phyloP scores from a whole-genome alignment of 2,113 vertebrate species.

The Protomyctophum bolini region DNA sequence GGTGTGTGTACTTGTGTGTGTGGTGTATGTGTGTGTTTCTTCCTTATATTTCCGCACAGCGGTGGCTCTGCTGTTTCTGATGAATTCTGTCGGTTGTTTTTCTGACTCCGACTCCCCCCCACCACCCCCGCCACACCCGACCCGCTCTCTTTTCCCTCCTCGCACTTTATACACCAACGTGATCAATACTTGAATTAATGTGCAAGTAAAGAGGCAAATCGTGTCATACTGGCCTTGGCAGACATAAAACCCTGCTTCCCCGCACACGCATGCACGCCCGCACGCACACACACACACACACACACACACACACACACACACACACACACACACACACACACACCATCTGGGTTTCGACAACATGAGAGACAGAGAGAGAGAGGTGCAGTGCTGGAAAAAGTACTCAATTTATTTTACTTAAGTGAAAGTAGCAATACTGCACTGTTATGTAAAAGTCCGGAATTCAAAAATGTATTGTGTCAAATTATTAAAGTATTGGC shows the following conservation, averaged over 20 bases:
- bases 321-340: no score
- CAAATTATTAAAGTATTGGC: no score
- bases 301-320: no score
- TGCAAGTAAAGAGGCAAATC: constrained; percentile 60
- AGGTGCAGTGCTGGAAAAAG: no score
- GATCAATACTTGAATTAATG: constrained; percentile 76
- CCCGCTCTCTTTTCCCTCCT: constrained; percentile 36
- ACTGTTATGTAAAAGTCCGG: no score
- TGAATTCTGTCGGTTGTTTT: constrained; percentile 46
- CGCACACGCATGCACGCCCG: constrained; percentile 2
- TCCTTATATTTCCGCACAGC: background rate
- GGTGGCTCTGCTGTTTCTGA: constrained; percentile 24
- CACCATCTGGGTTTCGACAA: no score
- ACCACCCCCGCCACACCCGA: background rate
- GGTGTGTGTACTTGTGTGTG: constrained; percentile 11
- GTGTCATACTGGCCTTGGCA: constrained; percentile 57
- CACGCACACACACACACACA: background rate
- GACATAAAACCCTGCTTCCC: constrained; percentile 6
- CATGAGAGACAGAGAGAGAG: no score
- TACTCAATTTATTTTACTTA: no score
- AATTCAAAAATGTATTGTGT: no score
- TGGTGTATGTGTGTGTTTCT: background rate
- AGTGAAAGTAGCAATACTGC: no score
- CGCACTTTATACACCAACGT: constrained; percentile 44
- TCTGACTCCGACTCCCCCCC: constrained; percentile 18